These are phyloP conservation scores for Pachliopta kotzebuea DNA, from an alignment of 2,888 invertebrate species.

Conservation along the genomic window DNA sequence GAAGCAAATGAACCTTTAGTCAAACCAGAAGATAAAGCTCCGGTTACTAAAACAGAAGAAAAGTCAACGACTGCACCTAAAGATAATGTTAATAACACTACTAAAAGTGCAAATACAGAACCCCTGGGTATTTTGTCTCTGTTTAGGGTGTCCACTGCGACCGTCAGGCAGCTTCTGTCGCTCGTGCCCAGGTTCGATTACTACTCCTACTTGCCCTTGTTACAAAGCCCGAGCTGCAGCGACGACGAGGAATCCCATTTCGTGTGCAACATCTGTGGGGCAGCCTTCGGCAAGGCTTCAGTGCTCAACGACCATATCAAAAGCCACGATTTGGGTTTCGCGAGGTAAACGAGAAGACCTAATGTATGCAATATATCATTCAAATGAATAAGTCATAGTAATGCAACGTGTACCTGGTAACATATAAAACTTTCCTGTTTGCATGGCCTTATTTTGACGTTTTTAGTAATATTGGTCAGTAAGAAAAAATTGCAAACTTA, in stretches of 20 bases:
- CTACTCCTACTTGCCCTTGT: constrained; percentile 44
- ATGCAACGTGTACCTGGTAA: no score
- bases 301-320: constrained; percentile 58
- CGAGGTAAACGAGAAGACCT: constrained; percentile 44
- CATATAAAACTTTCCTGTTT: no score
- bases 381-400: no score
- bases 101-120: constrained; percentile 68
- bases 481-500: no score
- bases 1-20: constrained; percentile 51
- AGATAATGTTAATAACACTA: constrained; percentile 26
- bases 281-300: constrained; percentile 51
- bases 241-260: constrained; percentile 38
- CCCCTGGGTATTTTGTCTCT: constrained; percentile 57
- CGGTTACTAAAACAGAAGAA: constrained; percentile 35
- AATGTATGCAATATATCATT: no score
- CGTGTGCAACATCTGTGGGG: constrained; percentile 63
- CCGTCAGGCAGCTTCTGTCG: constrained; percentile 53
- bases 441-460: no score
- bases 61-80: constrained; percentile 21
- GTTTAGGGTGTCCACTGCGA: constrained; percentile 54
- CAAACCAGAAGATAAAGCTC: constrained; percentile 32
- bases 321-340: constrained; percentile 49
- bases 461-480: no score
- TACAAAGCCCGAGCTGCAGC: constrained; percentile 37
- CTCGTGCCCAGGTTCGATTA: constrained; percentile 53